phyloP scores from a whole-genome alignment of 2,797 vertebrate species.

The Amblyraja radiata region DNA sequence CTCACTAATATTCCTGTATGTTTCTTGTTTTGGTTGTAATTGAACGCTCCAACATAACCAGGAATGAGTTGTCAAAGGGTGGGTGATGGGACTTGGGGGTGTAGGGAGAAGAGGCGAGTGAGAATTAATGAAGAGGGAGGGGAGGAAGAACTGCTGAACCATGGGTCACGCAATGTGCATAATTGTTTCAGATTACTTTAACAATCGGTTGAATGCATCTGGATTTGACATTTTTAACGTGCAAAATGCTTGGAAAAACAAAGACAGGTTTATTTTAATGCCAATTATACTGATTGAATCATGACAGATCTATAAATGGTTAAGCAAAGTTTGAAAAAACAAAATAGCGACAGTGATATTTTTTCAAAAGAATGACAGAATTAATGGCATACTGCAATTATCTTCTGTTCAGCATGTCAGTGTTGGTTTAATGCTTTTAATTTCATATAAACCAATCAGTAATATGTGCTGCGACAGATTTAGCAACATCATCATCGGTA shows the following conservation, averaged over 20 bases:
- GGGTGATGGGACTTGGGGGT: no score
- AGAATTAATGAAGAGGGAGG: no score
- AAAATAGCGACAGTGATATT: background rate
- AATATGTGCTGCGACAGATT: slow-evolving; percentile 25
- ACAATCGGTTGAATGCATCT: background rate
- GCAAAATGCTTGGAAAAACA: background rate
- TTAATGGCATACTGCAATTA: slow-evolving; percentile 28
- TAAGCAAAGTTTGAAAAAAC: background rate
- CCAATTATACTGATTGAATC: background rate
- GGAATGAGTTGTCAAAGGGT: no score
- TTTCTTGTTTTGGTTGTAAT: no score
- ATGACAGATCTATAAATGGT: slow-evolving; percentile 18
- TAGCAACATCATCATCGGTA: background rate
- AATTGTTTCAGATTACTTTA: background rate
- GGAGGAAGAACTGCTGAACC: background rate
- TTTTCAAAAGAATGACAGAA: slow-evolving; percentile 6
- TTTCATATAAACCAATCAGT: slow-evolving; percentile 26
- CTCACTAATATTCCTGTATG: no score
- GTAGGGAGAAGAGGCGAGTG: no score
- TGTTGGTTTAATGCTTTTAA: slow-evolving; percentile 34
- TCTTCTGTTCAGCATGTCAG: slow-evolving; percentile 13
- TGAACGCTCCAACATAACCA: no score
- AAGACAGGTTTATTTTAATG: background rate
- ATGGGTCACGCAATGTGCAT: background rate
- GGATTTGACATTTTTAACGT: background rate